Evolutionary conservation across 2,113 vertebrate species (phyloP).

Genomic region (Progne subis): DNA sequence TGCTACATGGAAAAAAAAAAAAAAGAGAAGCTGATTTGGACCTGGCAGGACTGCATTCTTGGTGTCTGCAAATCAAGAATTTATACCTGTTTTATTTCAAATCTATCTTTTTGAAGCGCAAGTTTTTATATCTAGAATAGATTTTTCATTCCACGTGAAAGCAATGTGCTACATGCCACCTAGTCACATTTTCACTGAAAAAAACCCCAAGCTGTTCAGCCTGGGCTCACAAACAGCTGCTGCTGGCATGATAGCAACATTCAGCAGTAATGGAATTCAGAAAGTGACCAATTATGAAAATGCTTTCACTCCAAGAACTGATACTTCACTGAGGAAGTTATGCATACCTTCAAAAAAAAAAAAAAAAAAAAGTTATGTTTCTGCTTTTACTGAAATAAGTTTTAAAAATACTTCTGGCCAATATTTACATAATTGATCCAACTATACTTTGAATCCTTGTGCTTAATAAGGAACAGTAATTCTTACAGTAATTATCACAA

Average conservation of each 20-base stretch:
- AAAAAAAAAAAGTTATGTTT: not conserved
- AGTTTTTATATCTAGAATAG: not conserved
- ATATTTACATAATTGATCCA: not conserved
- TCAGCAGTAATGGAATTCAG: not conserved
- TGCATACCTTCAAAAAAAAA: not conserved
- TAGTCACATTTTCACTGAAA: not conserved
- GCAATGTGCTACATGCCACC: not conserved
- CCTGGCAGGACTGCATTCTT: fast-evolving
- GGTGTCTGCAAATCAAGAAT: not conserved
- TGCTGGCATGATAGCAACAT: not conserved
- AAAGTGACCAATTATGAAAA: not conserved
- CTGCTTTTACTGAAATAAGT: constrained; percentile 1
- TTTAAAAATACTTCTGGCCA: not conserved
- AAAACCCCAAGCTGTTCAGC: not conserved
- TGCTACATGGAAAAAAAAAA: not conserved
- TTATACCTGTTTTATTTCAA: not conserved
- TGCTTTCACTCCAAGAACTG: not conserved
- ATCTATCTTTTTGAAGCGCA: not conserved
- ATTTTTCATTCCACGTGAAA: not conserved
- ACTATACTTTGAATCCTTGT: not conserved
- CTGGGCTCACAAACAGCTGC: not conserved
- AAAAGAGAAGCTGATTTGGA: not conserved
- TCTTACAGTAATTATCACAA: not conserved
- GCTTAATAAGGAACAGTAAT: not conserved
- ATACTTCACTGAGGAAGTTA: not conserved